Conservation (phyloP, 2,797 vertebrate species). For the Kryptolebias ocellatus region DNA sequence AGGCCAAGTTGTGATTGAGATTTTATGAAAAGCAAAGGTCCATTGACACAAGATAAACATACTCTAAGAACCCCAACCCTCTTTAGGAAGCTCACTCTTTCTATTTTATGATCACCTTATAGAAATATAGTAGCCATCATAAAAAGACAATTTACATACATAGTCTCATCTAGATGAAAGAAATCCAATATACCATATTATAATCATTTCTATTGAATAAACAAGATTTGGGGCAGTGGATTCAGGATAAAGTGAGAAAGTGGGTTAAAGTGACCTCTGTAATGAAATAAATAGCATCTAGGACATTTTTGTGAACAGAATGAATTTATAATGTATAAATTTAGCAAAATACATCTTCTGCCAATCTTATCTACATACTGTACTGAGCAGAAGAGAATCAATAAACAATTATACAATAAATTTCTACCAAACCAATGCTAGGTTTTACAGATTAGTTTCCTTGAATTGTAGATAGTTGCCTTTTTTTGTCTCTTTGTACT, state of each 20-base stretch:
- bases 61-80: constrained; percentile 43
- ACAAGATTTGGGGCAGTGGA: constrained; percentile 60
- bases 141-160: constrained; percentile 66
- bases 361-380: constrained; percentile 84
- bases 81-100: constrained; percentile 51
- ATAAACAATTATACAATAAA: constrained; percentile 82
- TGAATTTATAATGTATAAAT: constrained; percentile 82
- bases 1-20: constrained; percentile 51
- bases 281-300: constrained; percentile 76
- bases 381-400: constrained; percentile 81
- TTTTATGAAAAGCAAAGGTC: constrained; percentile 56
- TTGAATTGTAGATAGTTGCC: constrained; percentile 69
- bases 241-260: constrained; percentile 56
- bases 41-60: constrained; percentile 56
- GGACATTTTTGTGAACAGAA: constrained; percentile 74
- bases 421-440: constrained; percentile 80
- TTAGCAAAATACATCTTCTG: constrained; percentile 86
- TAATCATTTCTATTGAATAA: constrained; percentile 71
- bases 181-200: constrained; percentile 67
- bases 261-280: constrained; percentile 69
- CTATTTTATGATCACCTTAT: constrained; percentile 56
- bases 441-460: constrained; percentile 77
- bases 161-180: constrained; percentile 53
- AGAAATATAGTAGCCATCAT: constrained; percentile 71
- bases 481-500: constrained; percentile 47